These are phyloP conservation scores for Eumacrocentrus americanus DNA, from an alignment of 2,888 invertebrate species.

Conservation along the genomic window DNA sequence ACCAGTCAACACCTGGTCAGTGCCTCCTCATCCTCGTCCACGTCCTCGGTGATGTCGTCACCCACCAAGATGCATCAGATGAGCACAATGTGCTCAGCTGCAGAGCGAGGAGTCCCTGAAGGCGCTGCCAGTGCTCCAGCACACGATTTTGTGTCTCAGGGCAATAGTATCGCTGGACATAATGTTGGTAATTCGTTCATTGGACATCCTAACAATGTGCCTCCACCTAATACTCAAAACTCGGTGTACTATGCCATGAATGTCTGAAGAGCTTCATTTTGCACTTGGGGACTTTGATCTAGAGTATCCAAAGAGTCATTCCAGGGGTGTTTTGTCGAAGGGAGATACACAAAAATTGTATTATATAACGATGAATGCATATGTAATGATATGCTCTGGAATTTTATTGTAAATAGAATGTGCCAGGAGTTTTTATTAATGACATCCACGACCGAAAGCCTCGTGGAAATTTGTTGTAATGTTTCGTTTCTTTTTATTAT, in stretches of 20 bases:
- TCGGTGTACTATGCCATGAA: constrained; percentile 83
- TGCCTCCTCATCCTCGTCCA: constrained; percentile 40
- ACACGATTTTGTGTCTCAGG: constrained; percentile 62
- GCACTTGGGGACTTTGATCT: too few relatives aligned
- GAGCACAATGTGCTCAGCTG: constrained; percentile 41
- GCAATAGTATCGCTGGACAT: constrained; percentile 42
- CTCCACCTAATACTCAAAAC: constrained; percentile 56
- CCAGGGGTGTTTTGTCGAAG: neutral
- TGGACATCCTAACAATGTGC: constrained; percentile 56
- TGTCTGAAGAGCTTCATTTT: constrained; percentile 67
- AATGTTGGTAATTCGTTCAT: constrained; percentile 44
- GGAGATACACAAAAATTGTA: neutral
- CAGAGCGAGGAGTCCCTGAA: constrained; percentile 76
- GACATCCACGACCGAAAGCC: neutral
- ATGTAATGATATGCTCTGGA: neutral
- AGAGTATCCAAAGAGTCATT: constrained; percentile 4
- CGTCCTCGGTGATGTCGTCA: constrained; percentile 49
- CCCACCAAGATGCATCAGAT: constrained; percentile 53
- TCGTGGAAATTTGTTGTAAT: neutral
- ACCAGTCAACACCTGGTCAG: constrained; percentile 26
- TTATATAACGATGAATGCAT: neutral
- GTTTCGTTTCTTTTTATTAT: neutral
- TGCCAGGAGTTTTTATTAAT: constrained; percentile 9
- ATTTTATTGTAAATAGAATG: constrained; percentile 13
- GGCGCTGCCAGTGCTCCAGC: constrained; percentile 75